Evolutionary conservation across 1,140 invertebrate species (phyloP), one percentile per base, ranked within the genome.

Genomic region (Samia ricini): DNA sequence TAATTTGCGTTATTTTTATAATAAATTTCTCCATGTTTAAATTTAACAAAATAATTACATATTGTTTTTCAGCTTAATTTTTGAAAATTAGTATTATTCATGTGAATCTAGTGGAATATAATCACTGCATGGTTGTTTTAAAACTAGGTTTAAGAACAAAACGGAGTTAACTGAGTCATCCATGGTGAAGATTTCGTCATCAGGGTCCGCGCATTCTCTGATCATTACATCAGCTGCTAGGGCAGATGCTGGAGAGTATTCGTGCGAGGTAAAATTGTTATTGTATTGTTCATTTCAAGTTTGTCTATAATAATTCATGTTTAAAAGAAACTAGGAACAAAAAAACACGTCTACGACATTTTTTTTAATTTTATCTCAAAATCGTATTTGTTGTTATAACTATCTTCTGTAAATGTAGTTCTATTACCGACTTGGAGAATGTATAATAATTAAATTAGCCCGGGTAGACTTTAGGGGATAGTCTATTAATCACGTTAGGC

Each of bases 121-220:
- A 4, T 29, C 6, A 42, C 4, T 42, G 12, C 1, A 12, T 42
- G n/a, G 8, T 3, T 8, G 26, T 42, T 15, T 42, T 2, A 10
- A 8, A 42, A 15, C 10, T 57, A 93, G 93, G 94, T 93, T 93
- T 66, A 96, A 95, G 83, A 94, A 96, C 71, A 94, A 93, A 29
- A 91, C 92, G 58, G 92, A 97, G 77, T 90, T 97, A 24, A 89
- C 93, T 2, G 94, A 94, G 75, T 93, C 94, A n/a, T 93, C 94
- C 21, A 92, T 92, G 23, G 84, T 93, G 18, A 93, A 93, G 59
- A 93, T 96, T 4, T 92, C 92, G 48, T 89, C 92, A 60, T 94
- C 95, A 15, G 95, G 94, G 1, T 92, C 93, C 24, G 94, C 92
- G 1, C 95, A 97, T 78, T 95, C 94, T 0, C 89, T 99, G 10